These are phyloP conservation scores for Ardeotis arabs DNA, from an alignment of 2,113 vertebrate species.

Conservation along the genomic window DNA sequence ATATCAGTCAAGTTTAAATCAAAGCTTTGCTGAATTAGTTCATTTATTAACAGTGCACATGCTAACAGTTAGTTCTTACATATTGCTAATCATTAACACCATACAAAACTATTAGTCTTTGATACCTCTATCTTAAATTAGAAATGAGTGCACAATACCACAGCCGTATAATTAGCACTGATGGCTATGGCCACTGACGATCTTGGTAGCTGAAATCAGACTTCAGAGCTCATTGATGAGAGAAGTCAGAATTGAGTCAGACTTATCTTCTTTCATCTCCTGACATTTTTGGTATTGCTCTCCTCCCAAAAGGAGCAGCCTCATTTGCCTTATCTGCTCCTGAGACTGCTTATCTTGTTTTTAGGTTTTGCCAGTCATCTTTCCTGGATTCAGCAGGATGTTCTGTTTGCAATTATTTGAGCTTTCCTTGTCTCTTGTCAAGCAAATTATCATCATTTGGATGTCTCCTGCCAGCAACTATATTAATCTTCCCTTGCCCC, in stretches of 20 bases:
- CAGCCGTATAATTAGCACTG: not conserved
- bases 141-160: not conserved
- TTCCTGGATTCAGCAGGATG: not conserved
- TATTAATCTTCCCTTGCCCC: not conserved
- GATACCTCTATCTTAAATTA: not conserved
- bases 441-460: not conserved
- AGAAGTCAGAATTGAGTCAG: not conserved
- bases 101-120: not conserved
- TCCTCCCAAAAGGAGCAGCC: not conserved
- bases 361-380: not conserved
- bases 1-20: not conserved
- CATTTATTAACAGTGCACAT: not conserved
- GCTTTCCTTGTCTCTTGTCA: not conserved
- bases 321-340: not conserved
- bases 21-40: not conserved
- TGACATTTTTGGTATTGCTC: not conserved
- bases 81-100: not conserved
- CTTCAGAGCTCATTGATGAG: not conserved
- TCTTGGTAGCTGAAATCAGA: not conserved
- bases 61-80: not conserved
- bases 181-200: accelerated
- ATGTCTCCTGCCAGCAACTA: not conserved
- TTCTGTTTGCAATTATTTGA: not conserved
- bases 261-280: not conserved
- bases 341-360: not conserved